Evolutionary conservation across 2,888 invertebrate species (phyloP).

Genomic region (Achlya flavicornis): DNA sequence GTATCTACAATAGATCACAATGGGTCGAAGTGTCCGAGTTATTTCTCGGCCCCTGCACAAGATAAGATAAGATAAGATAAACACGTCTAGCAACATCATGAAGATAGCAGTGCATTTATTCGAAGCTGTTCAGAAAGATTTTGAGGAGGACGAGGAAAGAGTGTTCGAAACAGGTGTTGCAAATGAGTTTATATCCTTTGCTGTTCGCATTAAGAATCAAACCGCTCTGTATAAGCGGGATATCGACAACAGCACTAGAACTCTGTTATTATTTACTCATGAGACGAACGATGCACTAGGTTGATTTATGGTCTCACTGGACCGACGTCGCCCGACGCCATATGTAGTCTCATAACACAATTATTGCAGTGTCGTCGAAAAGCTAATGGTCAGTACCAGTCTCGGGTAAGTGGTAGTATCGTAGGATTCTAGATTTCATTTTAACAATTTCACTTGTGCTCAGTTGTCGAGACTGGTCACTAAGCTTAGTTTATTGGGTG

Average conservation of each 20-base stretch:
- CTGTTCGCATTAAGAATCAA: not conserved
- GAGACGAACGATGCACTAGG: slow-evolving; percentile 23
- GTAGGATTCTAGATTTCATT: not conserved
- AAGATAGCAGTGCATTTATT: too few species aligned
- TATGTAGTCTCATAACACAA: slow-evolving; percentile 16
- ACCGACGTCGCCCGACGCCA: slow-evolving; percentile 21
- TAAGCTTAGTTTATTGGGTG: not conserved
- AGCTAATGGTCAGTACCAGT: not conserved
- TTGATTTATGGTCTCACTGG: slow-evolving; percentile 24
- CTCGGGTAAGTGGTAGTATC: not conserved
- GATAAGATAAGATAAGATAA: too few species aligned
- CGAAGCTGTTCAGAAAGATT: too few species aligned
- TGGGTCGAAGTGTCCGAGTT: too few species aligned
- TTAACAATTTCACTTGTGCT: not conserved
- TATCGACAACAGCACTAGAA: not conserved
- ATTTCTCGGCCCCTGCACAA: too few species aligned
- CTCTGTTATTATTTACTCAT: slow-evolving; percentile 1
- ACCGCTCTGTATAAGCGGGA: not conserved
- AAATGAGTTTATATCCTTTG: too few species aligned
- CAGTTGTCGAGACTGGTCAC: not conserved
- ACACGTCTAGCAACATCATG: too few species aligned
- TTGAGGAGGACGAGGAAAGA: too few species aligned
- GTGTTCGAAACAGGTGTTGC: too few species aligned
- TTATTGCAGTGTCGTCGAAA: slow-evolving; percentile 9
- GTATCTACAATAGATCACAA: too few species aligned